A percentile compares a stretch with the other conserved stretches of the same genome.
Evolutionary conservation across 2,113 vertebrate species (phyloP).

Genomic region (Centropus unirufus): DNA sequence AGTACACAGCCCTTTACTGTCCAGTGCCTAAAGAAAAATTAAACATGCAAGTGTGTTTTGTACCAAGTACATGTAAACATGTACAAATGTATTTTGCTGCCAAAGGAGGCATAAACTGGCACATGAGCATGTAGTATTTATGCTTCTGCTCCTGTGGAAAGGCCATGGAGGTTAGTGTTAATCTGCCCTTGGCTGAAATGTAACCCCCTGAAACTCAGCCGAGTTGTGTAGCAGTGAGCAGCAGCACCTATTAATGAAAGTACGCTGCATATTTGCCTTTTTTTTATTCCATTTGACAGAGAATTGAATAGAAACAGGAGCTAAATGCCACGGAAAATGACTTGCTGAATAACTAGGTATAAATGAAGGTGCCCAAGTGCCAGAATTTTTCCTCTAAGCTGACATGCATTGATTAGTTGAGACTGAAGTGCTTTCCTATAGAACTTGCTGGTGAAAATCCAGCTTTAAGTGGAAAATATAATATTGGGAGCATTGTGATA

Average conservation of each 20-base stretch:
- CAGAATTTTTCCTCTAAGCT: background rate
- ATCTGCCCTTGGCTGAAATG: background rate
- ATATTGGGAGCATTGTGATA: conserved; percentile 25
- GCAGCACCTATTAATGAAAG: background rate
- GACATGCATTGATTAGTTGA: background rate
- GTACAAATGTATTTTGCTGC: background rate
- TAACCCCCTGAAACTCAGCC: background rate
- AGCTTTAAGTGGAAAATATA: background rate
- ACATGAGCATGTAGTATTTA: background rate
- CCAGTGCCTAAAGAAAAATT: background rate
- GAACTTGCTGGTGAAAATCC: conserved; percentile 26
- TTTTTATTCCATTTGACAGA: background rate
- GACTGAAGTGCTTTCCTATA: background rate
- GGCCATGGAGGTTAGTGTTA: background rate
- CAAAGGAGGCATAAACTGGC: background rate
- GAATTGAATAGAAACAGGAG: background rate
- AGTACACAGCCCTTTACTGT: background rate
- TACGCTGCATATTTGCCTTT: background rate
- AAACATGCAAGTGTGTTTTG: background rate
- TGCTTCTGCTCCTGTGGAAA: background rate
- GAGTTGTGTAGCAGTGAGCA: background rate
- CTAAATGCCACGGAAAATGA: background rate
- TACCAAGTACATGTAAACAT: too few relatives aligned
- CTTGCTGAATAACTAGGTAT: background rate
- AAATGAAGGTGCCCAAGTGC: background rate